Base-by-base conservation (phyloP, 2,113 vertebrate genomes). In the Callocephalon fimbriatum region DNA sequence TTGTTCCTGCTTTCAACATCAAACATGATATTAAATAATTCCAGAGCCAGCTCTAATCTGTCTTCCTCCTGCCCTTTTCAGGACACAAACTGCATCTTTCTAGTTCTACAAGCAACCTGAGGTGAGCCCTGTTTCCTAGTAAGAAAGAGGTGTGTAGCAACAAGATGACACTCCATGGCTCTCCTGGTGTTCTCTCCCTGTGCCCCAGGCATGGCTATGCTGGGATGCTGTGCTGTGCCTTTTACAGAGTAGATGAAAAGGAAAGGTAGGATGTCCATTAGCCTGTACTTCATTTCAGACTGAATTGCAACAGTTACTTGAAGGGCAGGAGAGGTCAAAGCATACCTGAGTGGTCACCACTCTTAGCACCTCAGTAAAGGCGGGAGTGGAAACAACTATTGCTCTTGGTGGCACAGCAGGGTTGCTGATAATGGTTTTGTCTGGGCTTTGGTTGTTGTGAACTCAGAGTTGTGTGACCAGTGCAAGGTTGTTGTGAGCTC, bases 351-450 rank as follows among this genome's bases (percentile, higher is more conserved):
- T n/a, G n/a, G 17, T 25, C 37, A 58, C 18, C 0, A 22, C 29
- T 51, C 23, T 51, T 56, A 8, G 0, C 18, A 8, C 44, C 14
- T 31, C 20, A 19, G 23, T 26, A 40, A 51, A 50, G 56, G 73
- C 38, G 20, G 38, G 17, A 56, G 13, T 6, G 45, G 50, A 42
- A 35, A 15, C 45, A 35, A 38, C 38, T 40, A 0, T 6, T n/a
- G 51, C 29, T 50, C 15, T 1, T 61, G 6, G 7, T 0, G 1
- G 35, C 19, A 13, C 5, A 1, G 44, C 44, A 53, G n/a, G 32
- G 27, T 7, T 2, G 0, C 54, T 56, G 35, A 14, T 47, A 53
- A 17, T 0, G 0, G 5, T 45, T 53, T 59, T 3, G 0, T 26
- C 38, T 50, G 56, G 35, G 13, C 12, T 66, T 66, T 29, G 29